Base-by-base conservation (phyloP, 2,888 invertebrate species). In the Drosophila mercatorum region DNA sequence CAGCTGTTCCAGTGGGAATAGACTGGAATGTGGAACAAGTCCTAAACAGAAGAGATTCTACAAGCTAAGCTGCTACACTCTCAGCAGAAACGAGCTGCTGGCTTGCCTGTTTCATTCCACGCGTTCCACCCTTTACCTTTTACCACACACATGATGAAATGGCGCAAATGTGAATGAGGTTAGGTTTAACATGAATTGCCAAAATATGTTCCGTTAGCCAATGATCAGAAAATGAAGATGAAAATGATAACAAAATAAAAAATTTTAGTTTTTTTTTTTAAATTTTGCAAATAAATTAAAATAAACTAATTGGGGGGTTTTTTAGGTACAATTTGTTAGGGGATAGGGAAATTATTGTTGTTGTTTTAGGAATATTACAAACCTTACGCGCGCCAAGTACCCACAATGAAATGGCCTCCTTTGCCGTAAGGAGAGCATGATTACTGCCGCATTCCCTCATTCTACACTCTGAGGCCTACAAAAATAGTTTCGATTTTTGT, bases 351-450 rank as follows among this genome's bases (percentile, higher is more conserved):
- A 51, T 51, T 51, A 51, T 57, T 69, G 28, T 3, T 68, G 58
- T 26, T 61, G 22, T 52, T 71, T 72, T 62, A 73, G 74, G 82
- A 77, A 72, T 83, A 79, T 83, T 92, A 93, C 93, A 92, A 93
- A 97, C 97, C 97, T 97, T 97, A 95, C 97, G 95, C 94, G 96
- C 96, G 95, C 97, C 97, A 95, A 97, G 96, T 94, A 97, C 96
- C 97, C 97, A 97, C 94, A 97, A 96, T 94, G 97, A 96, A 95
- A 97, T 96, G 95, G 97, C 97, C 95, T 97, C 97, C 95, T 96
- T 96, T 94, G 97, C 96, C 94, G 96, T 97, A 94, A 97, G 95
- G 94, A 97, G 96, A 94, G 95, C 95, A 95, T 96, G 95, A 94
- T 95, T 95, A 94, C 95, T 95, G 94, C 92, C 93, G 90, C 92